Evolutionary conservation across 2,113 vertebrate genomes (phyloP), one percentile per base, ranked within the genome.

Genomic region (Dendrocopos noguchii): DNA sequence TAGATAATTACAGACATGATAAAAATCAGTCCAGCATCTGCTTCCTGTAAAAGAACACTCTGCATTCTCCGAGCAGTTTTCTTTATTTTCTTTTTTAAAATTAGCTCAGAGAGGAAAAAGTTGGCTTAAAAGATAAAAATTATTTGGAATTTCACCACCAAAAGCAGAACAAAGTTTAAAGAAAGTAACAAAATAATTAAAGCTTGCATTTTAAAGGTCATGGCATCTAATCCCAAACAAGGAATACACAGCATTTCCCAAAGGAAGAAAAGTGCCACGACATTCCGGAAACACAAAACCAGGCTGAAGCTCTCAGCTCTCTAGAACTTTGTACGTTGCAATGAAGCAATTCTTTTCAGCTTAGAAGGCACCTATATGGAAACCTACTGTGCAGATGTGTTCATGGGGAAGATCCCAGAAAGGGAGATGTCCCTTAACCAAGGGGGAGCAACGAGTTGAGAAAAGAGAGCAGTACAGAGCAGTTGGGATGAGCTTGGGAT

Each of bases 41-140:
- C 72, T 96, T 96, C 95, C 94, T 95, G 91, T 60, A 73, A 89
- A 87, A 94, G 87, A 95, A 96, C 91, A 95, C 18, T 67, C 60
- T 73, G 95, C 61, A 94, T 87, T 89, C 91, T 80, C 81, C 67
- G 80, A 89, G 53, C 9, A 87, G 56, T 87, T 90, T 87, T 82
- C 55, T 79, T 88, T 88, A 55, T 79, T 95, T 90, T 84, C 34
- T 21, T 57, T 76, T 63, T 79, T 68, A 29, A 92, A 92, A 84
- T 77, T 77, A 89, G 81, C 56, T 66, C 65, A 64, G 33, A 80
- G 85, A 89, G 33, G 33, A 91, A 83, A 83, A 91, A 88, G 74
- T 66, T 87, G 78, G 74, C 39, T 72, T 84, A 42, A 73, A 91
- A 90, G 76, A 91, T 65, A 75, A 67, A 92, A 66, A 52, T 52